Base-by-base conservation (phyloP, 92 coral and sea anemone genomes). In the Phymanthus crucifer region DNA sequence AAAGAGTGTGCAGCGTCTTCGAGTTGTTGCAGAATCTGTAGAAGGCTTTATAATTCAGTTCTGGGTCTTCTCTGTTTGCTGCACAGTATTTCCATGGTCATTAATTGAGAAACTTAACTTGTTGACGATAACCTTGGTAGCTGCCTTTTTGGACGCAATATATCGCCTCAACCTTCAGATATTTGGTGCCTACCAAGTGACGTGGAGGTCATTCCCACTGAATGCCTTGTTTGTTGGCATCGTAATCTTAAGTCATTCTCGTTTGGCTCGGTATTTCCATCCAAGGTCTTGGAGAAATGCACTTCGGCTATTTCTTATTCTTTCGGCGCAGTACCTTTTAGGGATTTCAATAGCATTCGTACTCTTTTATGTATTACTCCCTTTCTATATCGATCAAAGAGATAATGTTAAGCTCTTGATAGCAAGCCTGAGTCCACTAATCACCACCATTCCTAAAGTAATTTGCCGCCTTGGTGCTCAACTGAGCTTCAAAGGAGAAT, bases 51-150 rank as follows among this genome's bases (percentile, higher is more conserved):
- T 85, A 0, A 84, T 85, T 33, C 76, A 89, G 66, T 68, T 84
- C 12, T 89, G 87, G 92, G 80, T 85, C 36, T 89, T 85, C 31
- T 67, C n/a, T n/a, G n/a, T n/a, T n/a, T n/a, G n/a, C n/a, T n/a
- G n/a, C n/a, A 32, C 14, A 21, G 78, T 26, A 85, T 81, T 83
- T 48, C 81, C 3, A 78, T 81, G 36, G 78, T 85, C 78, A 38
- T 3, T 72, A 23, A 77, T 77, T 80, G 78, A 89, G 36, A 26
- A 85, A 35, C 85, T 84, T 18, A 84, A 88, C 72, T 83, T 88
- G 19, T 70, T 89, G 11, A 78, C 92, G 14, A 35, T 88, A 17
- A 84, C 80, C 65, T 84, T 84, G 34, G 35, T 80, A 38, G 92
- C 89, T 35, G 89, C 92, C 13, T 89, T 89, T 38, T 81, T 35